Conservation (phyloP, 2,797 vertebrate species). For the Vipera ursinii region DNA sequence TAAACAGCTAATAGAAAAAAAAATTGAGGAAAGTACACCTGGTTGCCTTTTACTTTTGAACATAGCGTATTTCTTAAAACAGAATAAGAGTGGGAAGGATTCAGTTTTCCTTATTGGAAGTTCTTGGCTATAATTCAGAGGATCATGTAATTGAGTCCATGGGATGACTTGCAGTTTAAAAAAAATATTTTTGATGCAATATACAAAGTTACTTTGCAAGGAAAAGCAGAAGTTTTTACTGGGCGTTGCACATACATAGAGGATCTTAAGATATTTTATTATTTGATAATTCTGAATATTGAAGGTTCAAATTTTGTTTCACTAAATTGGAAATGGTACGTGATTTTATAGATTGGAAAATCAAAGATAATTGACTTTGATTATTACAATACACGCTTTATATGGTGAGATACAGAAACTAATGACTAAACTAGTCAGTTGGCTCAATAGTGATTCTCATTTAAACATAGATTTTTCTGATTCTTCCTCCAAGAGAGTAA, state of each 20-base stretch:
- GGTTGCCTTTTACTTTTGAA: neutral
- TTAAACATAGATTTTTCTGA: neutral
- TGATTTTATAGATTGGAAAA: neutral
- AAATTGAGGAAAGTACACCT: neutral
- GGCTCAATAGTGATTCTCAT: neutral
- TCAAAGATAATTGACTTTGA: neutral
- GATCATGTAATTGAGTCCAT: neutral
- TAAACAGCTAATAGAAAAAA: neutral
- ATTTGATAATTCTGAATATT: neutral
- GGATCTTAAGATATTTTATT: neutral
- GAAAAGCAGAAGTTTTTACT: too few relatives aligned
- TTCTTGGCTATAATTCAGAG: neutral
- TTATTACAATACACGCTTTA: too few relatives aligned
- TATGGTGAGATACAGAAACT: neutral
- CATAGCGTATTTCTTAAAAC: neutral
- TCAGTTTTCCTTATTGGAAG: neutral
- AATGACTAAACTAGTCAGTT: too few relatives aligned
- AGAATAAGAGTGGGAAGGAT: neutral
- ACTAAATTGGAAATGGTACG: neutral
- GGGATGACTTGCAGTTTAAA: neutral
- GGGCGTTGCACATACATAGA: neutral
- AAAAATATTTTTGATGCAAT: neutral
- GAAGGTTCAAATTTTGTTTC: neutral
- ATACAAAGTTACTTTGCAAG: neutral
- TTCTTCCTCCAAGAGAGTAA: neutral